Evolutionary conservation across 2,797 vertebrate genomes (phyloP), one percentile per base, ranked within the genome.

Genomic region (Columba guinea): DNA sequence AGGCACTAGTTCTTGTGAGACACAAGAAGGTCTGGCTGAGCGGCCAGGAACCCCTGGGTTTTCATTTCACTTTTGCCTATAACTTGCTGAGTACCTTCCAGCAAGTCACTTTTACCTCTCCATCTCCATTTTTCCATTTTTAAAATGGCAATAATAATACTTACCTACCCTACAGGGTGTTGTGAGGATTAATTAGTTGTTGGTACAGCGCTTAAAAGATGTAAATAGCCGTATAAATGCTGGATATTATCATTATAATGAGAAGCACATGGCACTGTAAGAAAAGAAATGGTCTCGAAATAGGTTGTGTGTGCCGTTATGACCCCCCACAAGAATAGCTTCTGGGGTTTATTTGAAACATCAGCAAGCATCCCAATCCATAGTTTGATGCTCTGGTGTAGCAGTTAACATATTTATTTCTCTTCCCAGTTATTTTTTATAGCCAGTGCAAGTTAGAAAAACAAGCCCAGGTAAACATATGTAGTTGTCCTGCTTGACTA

Each of bases 401-500:
- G 68, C 77, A 46, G 14, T 71, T 89, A 91, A 69, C 30, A 58
- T 75, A 63, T 76, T 89, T 77, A 68, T 83, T 49, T 24, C 30
- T 81, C 91, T 81, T 77, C 63, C 65, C 58, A 52, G 68, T 92
- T 94, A 37, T 81, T 81, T 92, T 95, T 96, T 96, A 91, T 95
- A 93, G 74, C 71, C 64, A 37, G 22, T 85, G 78, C 81, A 93
- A 95, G 94, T 96, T 94, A 90, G 89, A 96, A 92, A 94, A 96
- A 91, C 96, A 93, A 92, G 85, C 56, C 84, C 94, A 95, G 93
- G 93, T 97, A 97, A 97, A 97, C 97, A 97, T 97, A 97, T 97
- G 97, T 97, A 96, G 90, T 80, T 68, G 96, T 97, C 95, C 94
- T 97, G 97, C 97, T 97, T 97, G 96, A 97, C 96, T 97, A 97